Evolutionary conservation across 2,113 vertebrate genomes (phyloP).

Genomic region (Trochalopteron elliotii): DNA sequence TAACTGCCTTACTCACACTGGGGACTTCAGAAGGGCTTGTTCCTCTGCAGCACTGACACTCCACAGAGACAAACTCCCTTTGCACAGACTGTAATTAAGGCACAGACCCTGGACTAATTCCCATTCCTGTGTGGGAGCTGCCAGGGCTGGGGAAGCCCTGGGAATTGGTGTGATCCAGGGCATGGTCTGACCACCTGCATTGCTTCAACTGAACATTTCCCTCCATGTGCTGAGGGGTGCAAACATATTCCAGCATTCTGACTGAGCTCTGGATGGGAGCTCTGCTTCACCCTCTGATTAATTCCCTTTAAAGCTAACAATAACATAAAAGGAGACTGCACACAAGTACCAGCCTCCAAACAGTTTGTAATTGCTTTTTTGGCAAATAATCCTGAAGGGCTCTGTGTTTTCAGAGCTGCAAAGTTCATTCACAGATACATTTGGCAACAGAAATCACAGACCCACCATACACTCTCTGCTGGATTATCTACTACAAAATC

Average conservation of each 20-base stretch:
- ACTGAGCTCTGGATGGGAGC: neutral
- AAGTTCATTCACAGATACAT: neutral
- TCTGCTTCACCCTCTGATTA: neutral
- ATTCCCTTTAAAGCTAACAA: slow-evolving; percentile 16
- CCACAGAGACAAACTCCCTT: neutral
- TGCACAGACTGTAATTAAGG: neutral
- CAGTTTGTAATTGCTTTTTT: neutral
- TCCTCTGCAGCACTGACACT: neutral
- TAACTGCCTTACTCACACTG: fast-evolving
- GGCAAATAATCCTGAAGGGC: neutral
- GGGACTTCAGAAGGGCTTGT: neutral
- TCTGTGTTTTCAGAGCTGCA: neutral
- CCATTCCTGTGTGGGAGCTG: neutral
- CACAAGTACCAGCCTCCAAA: neutral
- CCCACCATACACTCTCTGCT: neutral
- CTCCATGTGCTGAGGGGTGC: neutral
- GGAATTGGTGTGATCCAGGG: neutral
- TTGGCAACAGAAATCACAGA: neutral
- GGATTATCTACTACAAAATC: neutral
- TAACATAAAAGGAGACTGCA: neutral
- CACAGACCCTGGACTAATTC: neutral
- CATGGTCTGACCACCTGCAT: neutral
- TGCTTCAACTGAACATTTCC: neutral
- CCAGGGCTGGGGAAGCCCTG: neutral
- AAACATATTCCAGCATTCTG: neutral